Evolutionary conservation across 2,113 vertebrate species (phyloP), one percentile per base, ranked within the genome.

Genomic region (Carollia perspicillata): DNA sequence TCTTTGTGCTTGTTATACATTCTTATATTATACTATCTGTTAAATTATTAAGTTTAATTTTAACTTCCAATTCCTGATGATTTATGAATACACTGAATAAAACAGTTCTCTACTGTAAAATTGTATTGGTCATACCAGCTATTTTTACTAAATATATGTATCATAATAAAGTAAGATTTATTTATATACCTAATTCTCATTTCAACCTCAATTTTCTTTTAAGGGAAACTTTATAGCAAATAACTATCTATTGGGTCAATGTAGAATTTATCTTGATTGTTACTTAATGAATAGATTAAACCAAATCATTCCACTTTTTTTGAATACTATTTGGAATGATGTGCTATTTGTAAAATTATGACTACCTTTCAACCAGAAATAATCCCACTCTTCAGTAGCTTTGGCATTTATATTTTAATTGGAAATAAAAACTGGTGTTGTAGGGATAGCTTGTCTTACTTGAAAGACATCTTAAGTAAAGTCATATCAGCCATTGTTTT

Each of bases 11-110:
- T 93, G 47, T 93, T 93, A 77, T 63, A 91, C 9, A 0, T 77
- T 93, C 78, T 94, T 86, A 84, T 89, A 94, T 96, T 86, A 86
- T 58, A 84, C 51, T 55, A 26, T 93, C 95, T 94, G 71, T 89
- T 87, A 95, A 94, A 90, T 96, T 94, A 87, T 80, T 92, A 93
- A 93, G 71, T 93, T 91, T 93, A 93, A 84, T 63, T 87, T 96
- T 95, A 89, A 89, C 66, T 93, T 94, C 69, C 12, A 66, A 37
- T 92, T 91, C 51, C 47, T 79, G 49, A 90, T 60, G 33, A 90
- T 94, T 81, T 79, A 72, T 72, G 26, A 95, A 77, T 78, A 60
- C 13, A 72, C 28, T 89, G 10, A 95, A 49, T 13, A 94, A 89
- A 94, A 87, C n/a, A 72, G 23, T 68, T 92, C 2, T 65, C 23